Evolutionary conservation across 2,888 invertebrate species (phyloP).

Genomic region (Bombylius major): DNA sequence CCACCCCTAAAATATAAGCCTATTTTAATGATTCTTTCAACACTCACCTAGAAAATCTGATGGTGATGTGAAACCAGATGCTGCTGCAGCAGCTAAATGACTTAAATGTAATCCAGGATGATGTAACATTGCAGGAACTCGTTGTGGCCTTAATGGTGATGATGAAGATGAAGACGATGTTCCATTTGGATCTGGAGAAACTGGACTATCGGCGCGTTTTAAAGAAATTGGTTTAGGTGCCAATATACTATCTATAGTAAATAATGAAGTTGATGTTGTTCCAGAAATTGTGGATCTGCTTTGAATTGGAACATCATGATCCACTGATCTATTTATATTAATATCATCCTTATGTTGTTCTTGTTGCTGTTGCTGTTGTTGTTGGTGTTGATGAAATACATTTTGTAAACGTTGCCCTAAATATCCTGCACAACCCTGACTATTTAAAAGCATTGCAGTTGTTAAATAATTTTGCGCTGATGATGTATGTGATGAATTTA

Average conservation of each 20-base stretch:
- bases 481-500: not conserved
- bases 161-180: slow-evolving; percentile 39
- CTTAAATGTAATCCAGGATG: slow-evolving; percentile 45
- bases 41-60: slow-evolving; percentile 69
- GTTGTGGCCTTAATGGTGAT: slow-evolving; percentile 36
- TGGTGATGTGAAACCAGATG: slow-evolving; percentile 50
- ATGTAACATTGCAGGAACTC: slow-evolving; percentile 37
- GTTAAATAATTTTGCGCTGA: slow-evolving; percentile 25
- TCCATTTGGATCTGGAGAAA: slow-evolving; percentile 39
- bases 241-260: slow-evolving; percentile 78
- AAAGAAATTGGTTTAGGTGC: slow-evolving; percentile 40
- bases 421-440: slow-evolving; percentile 26
- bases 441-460: slow-evolving; percentile 36
- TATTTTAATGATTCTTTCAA: too few relatives aligned
- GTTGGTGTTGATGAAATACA: slow-evolving; percentile 26
- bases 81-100: slow-evolving; percentile 51
- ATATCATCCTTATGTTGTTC: slow-evolving; percentile 21
- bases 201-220: slow-evolving; percentile 30
- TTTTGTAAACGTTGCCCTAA: slow-evolving; percentile 25
- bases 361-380: slow-evolving; percentile 20
- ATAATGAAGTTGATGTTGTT: slow-evolving; percentile 44
- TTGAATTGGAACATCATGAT: not conserved
- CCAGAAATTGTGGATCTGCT: slow-evolving; percentile 9
- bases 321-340: not conserved
- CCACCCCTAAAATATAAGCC: too few relatives aligned